Evolutionary conservation across 23 tunicate genomes (phyloP), one percentile per base, ranked within the genome.

Genomic region (Ascidia mentula): DNA sequence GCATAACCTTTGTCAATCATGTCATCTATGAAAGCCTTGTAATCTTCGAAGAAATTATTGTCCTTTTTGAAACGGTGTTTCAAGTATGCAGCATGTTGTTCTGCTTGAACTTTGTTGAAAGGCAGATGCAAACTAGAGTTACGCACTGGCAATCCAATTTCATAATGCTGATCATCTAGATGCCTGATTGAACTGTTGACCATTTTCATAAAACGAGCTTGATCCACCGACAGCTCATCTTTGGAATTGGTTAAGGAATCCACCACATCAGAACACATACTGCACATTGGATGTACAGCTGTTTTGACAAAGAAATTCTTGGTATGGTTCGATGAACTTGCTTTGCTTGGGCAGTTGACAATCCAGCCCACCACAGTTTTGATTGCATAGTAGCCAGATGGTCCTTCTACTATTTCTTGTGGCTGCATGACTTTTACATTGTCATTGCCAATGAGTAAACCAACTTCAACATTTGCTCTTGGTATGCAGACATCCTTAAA

Each of bases 331-430:
- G 32, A 2, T 46, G 72, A 24, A 53, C 79, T 36, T 33, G 26
- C 38, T 53, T 82, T 33, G 39, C 37, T 46, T 31, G 86, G 79
- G 32, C 86, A 82, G 45, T 82, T 73, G 31, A 73, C 35, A 33
- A 73, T 37, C 86, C 86, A 82, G 28, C 86, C 86, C 32, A 82
- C 79, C 12, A 60, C 38, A 73, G 86, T 73, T 73, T 73, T 82
- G 36, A 73, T 73, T 34, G 86, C 86, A 59, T 82, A 82, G 45
- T 73, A 30, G 33, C 86, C 86, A 17, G 72, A 22, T 36, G 45
- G 40, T 20, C 78, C 34, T 32, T 35, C 73, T 13, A 82, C 37
- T 7, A 73, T 60, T 6, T 82, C 34, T 69, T 36, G 45, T 26
- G 86, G 79, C 46, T 82, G 86, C 34, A 82, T 36, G 34, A 82